phyloP scores from a whole-genome alignment of 2,113 vertebrate species.

The Heterotilapia buettikoferi region DNA sequence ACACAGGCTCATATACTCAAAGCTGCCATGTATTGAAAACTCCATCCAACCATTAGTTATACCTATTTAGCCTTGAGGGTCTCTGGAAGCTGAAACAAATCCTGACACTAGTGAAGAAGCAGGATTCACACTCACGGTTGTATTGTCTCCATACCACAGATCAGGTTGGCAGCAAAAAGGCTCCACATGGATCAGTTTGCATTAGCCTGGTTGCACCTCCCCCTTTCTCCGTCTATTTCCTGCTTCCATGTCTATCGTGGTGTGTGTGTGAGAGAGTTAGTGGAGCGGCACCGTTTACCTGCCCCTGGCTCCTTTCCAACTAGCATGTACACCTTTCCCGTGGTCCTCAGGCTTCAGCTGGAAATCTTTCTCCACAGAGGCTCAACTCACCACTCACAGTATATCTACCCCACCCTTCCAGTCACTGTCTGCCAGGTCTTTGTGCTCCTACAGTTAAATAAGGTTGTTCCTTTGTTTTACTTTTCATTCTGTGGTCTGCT shows the following conservation, averaged over 20 bases:
- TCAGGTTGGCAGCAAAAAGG: background rate
- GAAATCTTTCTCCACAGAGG: constrained; percentile 33
- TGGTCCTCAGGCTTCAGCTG: constrained; percentile 64
- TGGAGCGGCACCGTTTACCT: background rate
- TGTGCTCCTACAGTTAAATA: background rate
- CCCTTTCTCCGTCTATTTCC: background rate
- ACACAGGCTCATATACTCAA: background rate
- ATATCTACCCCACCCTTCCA: background rate
- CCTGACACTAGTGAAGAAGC: background rate
- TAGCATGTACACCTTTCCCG: background rate
- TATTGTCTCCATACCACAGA: background rate
- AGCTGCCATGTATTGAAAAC: background rate
- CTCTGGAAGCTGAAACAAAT: background rate
- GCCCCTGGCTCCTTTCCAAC: background rate
- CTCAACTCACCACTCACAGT: background rate
- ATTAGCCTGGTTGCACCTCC: background rate
- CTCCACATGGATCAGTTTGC: background rate
- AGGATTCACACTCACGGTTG: background rate
- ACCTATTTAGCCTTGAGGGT: background rate
- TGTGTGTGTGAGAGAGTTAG: background rate
- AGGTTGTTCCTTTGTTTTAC: background rate
- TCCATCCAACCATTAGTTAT: background rate
- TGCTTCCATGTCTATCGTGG: background rate
- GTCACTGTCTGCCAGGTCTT: background rate
- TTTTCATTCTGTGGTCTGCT: background rate